Evolutionary conservation across 1,140 invertebrate genomes (phyloP).

Genomic region (Cydia pomonella): DNA sequence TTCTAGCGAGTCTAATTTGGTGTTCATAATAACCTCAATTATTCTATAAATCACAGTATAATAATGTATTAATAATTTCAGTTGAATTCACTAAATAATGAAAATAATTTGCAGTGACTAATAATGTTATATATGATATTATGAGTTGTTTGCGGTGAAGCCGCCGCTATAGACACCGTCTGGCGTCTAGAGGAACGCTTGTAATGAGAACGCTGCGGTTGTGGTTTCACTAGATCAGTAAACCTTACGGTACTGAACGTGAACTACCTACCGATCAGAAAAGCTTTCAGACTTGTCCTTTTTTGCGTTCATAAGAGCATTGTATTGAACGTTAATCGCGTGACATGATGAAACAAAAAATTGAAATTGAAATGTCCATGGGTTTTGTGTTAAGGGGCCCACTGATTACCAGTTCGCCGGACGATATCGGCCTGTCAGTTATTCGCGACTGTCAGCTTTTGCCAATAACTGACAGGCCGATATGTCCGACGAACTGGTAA

Average conservation of each 20-base stretch:
- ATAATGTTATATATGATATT: conserved; percentile 14
- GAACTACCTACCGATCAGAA: background rate
- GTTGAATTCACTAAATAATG: conserved; percentile 16
- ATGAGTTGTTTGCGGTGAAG: conserved; percentile 2
- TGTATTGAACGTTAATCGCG: background rate
- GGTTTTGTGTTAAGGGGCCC: no score
- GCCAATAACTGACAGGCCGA: no score
- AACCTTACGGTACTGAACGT: conserved; percentile 5
- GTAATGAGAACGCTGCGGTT: conserved; percentile 13
- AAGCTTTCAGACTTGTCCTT: background rate
- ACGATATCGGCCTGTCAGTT: no score
- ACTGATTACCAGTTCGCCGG: no score
- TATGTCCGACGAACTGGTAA: no score
- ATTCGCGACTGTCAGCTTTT: no score
- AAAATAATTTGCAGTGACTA: conserved; percentile 3
- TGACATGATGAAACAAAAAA: no score
- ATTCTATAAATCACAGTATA: background rate
- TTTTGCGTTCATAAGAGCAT: background rate
- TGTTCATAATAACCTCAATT: background rate
- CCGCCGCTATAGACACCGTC: background rate
- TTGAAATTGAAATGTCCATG: no score
- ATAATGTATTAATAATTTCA: conserved; percentile 12
- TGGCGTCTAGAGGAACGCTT: background rate
- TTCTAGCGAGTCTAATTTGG: background rate
- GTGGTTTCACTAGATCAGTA: conserved; percentile 23